Evolutionary conservation across 2,113 vertebrate species (phyloP).

Genomic region (Callospermophilus lateralis): DNA sequence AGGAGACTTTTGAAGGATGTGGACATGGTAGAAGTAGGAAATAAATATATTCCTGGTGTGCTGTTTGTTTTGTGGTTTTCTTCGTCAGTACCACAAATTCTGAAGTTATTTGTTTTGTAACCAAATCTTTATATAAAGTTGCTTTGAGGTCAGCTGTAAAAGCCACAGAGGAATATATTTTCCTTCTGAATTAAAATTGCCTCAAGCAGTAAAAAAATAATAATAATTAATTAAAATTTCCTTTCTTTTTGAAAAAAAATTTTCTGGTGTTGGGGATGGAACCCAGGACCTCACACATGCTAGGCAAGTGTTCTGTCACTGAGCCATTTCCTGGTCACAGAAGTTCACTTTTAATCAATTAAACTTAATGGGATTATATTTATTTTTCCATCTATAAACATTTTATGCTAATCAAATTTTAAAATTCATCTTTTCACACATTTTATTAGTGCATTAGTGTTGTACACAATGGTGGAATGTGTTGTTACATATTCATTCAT

Average conservation of each 20-base stretch:
- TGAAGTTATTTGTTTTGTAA: neutral
- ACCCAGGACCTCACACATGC: no score
- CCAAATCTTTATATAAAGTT: neutral
- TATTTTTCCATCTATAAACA: neutral
- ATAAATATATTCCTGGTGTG: neutral
- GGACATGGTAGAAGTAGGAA: neutral
- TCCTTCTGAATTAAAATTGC: neutral
- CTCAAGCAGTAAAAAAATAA: neutral
- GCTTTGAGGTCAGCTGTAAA: neutral
- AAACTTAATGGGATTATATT: neutral
- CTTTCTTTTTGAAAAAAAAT: no score
- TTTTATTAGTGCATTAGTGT: no score
- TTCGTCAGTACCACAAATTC: neutral
- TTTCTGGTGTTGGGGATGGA: no score
- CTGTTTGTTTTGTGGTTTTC: slow-evolving; percentile 27
- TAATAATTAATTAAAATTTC: no score
- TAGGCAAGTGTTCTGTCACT: no score
- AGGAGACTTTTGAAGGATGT: neutral
- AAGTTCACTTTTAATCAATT: neutral
- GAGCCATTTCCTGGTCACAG: neutral
- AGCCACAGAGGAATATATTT: neutral
- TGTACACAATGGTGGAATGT: no score
- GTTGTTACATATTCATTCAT: no score
- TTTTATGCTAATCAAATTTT: slow-evolving; percentile 27
- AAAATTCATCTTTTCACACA: neutral